Conservation (phyloP, 2,888 invertebrate genomes). For the Sminthurinus aureus region DNA sequence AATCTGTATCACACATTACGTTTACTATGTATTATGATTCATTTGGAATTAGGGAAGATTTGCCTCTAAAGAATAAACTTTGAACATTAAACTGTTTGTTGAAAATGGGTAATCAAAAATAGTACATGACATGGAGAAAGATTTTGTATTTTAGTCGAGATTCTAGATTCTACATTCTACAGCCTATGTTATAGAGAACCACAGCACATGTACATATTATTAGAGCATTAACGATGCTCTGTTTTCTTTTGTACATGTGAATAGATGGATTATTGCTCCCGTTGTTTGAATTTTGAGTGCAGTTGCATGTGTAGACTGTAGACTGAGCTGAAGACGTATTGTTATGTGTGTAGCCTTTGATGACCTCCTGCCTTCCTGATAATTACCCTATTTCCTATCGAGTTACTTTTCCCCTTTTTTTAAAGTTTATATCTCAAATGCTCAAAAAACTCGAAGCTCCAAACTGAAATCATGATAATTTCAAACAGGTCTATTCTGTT, state of each 20-base stretch:
- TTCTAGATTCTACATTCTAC: no score
- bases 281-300: background rate
- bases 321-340: background rate
- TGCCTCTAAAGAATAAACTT: no score
- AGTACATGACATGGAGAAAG: no score
- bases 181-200: no score
- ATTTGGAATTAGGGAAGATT: no score
- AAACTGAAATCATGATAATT: conserved; percentile 19
- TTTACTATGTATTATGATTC: no score
- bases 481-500: conserved; percentile 1
- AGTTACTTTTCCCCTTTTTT: conserved; percentile 12
- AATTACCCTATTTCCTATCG: conserved; percentile 35
- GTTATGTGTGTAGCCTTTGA: conserved; percentile 21
- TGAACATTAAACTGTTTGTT: no score
- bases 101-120: no score
- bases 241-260: background rate
- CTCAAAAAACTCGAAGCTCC: background rate
- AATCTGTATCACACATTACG: no score
- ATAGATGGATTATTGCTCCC: no score
- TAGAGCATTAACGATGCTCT: background rate
- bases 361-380: conserved; percentile 39
- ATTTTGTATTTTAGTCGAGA: no score
- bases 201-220: no score
- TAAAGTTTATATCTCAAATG: conserved; percentile 21
- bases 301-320: background rate